Evolutionary conservation across 2,797 vertebrate species (phyloP).

Genomic region (Myotis pilosus): DNA sequence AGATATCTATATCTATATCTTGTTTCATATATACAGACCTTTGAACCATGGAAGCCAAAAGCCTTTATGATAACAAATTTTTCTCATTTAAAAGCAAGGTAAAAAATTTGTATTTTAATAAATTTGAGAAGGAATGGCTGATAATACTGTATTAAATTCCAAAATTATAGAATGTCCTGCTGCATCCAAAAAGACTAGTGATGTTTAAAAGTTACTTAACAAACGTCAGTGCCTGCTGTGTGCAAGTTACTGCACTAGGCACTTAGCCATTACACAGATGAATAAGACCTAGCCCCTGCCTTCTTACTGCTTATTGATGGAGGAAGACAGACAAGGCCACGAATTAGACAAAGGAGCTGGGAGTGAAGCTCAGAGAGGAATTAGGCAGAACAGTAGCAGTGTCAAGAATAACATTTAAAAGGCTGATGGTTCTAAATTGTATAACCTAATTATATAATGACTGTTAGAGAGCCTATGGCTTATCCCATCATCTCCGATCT

Average conservation of each 20-base stretch:
- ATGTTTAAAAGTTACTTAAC: not conserved
- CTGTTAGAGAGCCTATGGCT: not conserved
- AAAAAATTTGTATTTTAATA: slow-evolving; percentile 12
- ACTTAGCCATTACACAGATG: not conserved
- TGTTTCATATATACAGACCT: not conserved
- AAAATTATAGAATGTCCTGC: not conserved
- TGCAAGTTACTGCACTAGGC: not conserved
- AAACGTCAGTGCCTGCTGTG: not conserved
- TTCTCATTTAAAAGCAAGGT: slow-evolving; percentile 30
- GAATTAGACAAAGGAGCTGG: not conserved
- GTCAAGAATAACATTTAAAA: not conserved
- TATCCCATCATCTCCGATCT: not conserved
- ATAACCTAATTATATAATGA: not conserved
- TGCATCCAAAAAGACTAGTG: not conserved
- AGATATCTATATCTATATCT: not conserved
- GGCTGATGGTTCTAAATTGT: not conserved
- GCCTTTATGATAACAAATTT: slow-evolving; percentile 18
- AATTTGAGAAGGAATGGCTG: not conserved
- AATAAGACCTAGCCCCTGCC: not conserved
- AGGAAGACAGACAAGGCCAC: not conserved
- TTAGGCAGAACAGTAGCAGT: not conserved
- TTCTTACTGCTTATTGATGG: not conserved
- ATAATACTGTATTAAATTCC: not conserved
- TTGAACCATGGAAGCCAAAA: slow-evolving; percentile 17
- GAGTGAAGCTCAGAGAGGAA: not conserved